Conservation (phyloP, 2,113 vertebrate genomes). For the Syngnathus typhle region DNA sequence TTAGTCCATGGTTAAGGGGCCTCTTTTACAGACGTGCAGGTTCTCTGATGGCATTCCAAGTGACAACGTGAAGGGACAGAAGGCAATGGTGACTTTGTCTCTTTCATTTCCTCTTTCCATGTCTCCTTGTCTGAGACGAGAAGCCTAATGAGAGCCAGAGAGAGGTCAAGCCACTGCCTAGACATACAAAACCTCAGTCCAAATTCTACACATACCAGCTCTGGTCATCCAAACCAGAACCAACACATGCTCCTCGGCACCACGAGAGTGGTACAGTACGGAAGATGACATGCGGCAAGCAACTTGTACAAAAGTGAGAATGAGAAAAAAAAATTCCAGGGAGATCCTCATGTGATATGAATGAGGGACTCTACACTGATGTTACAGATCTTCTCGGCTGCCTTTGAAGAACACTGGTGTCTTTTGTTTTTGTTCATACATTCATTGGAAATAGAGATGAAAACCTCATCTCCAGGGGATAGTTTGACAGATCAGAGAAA, state of each 20-base stretch:
- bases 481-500: constrained; percentile 55
- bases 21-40: constrained; percentile 42
- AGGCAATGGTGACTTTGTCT: constrained; percentile 33
- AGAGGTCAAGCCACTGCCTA: constrained; percentile 28
- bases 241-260: not conserved
- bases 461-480: constrained; percentile 46
- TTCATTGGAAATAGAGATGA: constrained; percentile 59
- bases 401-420: constrained; percentile 66
- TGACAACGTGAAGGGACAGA: constrained; percentile 47
- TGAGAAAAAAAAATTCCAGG: constrained; percentile 19
- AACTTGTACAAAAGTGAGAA: constrained; percentile 33
- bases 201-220: constrained; percentile 45
- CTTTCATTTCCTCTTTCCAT: constrained; percentile 49
- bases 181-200: constrained; percentile 25
- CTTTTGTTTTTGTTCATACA: constrained; percentile 56
- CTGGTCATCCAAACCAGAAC: constrained; percentile 20
- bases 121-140: constrained; percentile 48
- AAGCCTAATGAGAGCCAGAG: constrained; percentile 53
- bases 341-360: constrained; percentile 62
- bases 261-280: constrained; percentile 9
- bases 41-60: constrained; percentile 37
- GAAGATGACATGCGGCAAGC: not conserved
- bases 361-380: constrained; percentile 63
- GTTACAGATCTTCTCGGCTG: constrained; percentile 57
- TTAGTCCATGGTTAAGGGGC: constrained; percentile 29